Conservation (phyloP, 1,140 invertebrate genomes). For the Hycleus cichorii region DNA sequence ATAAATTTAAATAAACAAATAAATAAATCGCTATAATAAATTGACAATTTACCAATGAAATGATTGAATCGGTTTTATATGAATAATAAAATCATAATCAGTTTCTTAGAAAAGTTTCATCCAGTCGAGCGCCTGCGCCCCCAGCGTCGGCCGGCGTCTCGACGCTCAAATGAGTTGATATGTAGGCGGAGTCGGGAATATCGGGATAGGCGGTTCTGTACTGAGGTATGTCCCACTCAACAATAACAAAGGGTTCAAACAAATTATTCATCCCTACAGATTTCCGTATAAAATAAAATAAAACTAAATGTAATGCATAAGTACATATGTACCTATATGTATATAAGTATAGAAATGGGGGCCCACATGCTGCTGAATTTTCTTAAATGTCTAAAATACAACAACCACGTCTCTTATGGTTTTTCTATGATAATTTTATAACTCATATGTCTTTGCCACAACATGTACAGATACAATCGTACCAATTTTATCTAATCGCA, state of each 20-base stretch:
- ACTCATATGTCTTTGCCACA: slow-evolving; percentile 5
- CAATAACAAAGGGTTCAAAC: slow-evolving; percentile 34
- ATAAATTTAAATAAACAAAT: too few species aligned
- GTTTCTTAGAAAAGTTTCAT: too few species aligned
- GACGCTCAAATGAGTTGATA: slow-evolving; percentile 35
- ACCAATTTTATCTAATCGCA: slow-evolving; percentile 14
- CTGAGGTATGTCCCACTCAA: slow-evolving; percentile 35
- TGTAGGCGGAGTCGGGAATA: slow-evolving; percentile 34
- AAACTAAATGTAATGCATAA: slow-evolving; percentile 9
- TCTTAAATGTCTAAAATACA: slow-evolving; percentile 2
- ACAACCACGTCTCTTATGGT: slow-evolving; percentile 17
- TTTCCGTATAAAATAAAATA: slow-evolving; percentile 31
- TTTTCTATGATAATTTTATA: slow-evolving; percentile 26
- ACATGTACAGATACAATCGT: slow-evolving; percentile 8
- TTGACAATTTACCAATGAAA: too few species aligned
- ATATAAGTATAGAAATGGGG: slow-evolving; percentile 1
- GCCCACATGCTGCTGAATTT: slow-evolving; percentile 23
- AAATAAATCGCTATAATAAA: too few species aligned
- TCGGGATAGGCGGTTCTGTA: slow-evolving; percentile 33
- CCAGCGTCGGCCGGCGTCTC: slow-evolving; percentile 23
- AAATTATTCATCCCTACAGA: slow-evolving; percentile 40
- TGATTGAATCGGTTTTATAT: too few species aligned
- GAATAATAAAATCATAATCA: too few species aligned
- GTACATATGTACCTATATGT: background rate
- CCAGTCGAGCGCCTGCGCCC: slow-evolving; percentile 26